Conservation (phyloP, 2,113 vertebrate genomes). For the Otis tarda region DNA sequence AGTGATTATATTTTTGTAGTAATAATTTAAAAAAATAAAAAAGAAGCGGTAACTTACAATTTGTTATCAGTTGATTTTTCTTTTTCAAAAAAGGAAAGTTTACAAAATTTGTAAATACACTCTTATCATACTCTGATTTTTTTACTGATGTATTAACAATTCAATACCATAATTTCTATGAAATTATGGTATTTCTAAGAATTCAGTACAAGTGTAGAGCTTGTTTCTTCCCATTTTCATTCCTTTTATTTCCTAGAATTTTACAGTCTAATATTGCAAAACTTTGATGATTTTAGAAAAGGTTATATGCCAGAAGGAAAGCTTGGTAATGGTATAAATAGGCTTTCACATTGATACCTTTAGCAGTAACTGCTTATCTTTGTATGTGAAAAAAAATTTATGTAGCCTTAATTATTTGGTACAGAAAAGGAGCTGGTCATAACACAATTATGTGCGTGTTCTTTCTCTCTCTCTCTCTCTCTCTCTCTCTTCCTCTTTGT, state of each 20-base stretch:
- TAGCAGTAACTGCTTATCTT: neutral
- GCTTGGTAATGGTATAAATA: neutral
- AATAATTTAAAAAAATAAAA: neutral
- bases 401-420: neutral
- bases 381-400: neutral
- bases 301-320: neutral
- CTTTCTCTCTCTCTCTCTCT: neutral
- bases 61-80: neutral
- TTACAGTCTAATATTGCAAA: neutral
- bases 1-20: neutral
- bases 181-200: neutral
- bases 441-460: neutral
- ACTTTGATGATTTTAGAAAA: neutral
- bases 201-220: neutral
- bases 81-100: neutral
- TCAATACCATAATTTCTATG: neutral
- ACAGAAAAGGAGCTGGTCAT: neutral
- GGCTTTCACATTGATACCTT: neutral
- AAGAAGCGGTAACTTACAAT: rapidly evolving
- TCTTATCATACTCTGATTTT: neutral
- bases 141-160: neutral
- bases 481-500: neutral
- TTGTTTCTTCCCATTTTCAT: neutral
- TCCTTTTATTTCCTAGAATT: neutral
- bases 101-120: neutral